Base-by-base conservation (phyloP, 1,140 invertebrate genomes). In the Monomorium pharaonis region DNA sequence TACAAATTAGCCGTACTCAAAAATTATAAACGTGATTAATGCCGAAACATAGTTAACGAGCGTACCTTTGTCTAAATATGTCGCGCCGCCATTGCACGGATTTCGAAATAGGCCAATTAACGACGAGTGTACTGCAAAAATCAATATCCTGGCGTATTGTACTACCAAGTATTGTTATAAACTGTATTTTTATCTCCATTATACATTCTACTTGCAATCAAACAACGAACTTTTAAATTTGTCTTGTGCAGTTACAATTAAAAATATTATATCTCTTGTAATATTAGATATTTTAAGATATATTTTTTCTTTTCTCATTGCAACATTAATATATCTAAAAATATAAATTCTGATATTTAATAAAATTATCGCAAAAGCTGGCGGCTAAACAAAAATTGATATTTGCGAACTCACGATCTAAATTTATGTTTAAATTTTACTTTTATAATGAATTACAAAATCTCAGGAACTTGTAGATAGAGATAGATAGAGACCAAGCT, bases 61-160 rank as follows among this genome's bases (percentile, higher is more conserved):
- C 72, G 21, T 33, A 47, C 49, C n/a, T 77, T 60, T 69, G 4
- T 24, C 21, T 42, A 83, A 54, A 56, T 58, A 56, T 49, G 18
- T 56, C n/a, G 12, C 37, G 7, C 30, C 33, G 27, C 47, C 9
- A 51, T 24, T 51, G 51, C 24, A 37, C 69, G 37, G 42, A 30
- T 44, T 74, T 56, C 18, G 5, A 18, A 58, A 60, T 74, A 21
- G 42, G 16, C 33, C 42, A 58, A 60, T 44, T 83, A 58, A 58
- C n/a, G 12, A 72, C 12, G 16, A 12, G 0, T 21, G 18, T n/a
- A 1, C 24, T 10, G 18, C 49, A 60, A 44, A 74, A 58, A 83
- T 83, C 49, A 72, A 83, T 83, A 74, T 33, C 3, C 51, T 14
- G 33, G 60, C 44, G n/a, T 49, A n/a, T n/a, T n/a, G n/a, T n/a